Percentiles rank a stretch among this genome's conserved stretches.
phyloP scores from a whole-genome alignment of 2,113 vertebrate genomes.

The Saguinus imperator region DNA sequence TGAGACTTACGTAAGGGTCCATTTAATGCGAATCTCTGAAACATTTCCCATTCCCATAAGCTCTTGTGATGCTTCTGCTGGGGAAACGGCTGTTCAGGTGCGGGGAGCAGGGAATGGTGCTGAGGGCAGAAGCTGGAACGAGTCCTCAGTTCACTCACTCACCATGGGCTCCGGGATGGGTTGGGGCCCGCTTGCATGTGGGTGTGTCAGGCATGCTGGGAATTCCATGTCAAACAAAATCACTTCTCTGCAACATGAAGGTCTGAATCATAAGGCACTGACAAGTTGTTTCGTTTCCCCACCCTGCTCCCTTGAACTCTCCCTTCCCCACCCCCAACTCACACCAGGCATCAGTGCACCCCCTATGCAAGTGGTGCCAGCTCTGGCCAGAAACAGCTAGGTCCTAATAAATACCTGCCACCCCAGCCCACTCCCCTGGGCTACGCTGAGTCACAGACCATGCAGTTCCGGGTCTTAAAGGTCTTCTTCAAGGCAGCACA shows the following conservation, averaged over 20 bases:
- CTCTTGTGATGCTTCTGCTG: background rate
- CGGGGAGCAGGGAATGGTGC: background rate
- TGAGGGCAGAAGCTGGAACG: background rate
- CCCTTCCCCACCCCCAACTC: background rate
- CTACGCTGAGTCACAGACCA: background rate
- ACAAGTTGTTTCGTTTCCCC: background rate
- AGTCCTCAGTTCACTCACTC: background rate
- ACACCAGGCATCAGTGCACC: background rate
- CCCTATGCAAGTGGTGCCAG: background rate
- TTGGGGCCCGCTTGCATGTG: background rate
- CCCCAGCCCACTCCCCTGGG: background rate
- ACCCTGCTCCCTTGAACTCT: background rate
- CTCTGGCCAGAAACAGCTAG: background rate
- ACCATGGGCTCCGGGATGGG: background rate
- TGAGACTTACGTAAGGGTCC: background rate
- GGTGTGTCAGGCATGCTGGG: constrained; percentile 61
- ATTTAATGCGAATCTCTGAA: background rate
- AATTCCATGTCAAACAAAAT: constrained; percentile 58
- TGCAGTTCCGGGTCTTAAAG: background rate
- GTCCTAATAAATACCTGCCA: background rate
- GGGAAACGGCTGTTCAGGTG: background rate
- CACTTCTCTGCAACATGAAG: constrained; percentile 41
- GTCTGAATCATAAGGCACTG: constrained; percentile 57
- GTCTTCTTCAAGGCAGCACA: background rate
- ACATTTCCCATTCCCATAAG: background rate